Evolutionary conservation across 2,797 vertebrate genomes (phyloP).

Genomic region (Danio albolineatus): DNA sequence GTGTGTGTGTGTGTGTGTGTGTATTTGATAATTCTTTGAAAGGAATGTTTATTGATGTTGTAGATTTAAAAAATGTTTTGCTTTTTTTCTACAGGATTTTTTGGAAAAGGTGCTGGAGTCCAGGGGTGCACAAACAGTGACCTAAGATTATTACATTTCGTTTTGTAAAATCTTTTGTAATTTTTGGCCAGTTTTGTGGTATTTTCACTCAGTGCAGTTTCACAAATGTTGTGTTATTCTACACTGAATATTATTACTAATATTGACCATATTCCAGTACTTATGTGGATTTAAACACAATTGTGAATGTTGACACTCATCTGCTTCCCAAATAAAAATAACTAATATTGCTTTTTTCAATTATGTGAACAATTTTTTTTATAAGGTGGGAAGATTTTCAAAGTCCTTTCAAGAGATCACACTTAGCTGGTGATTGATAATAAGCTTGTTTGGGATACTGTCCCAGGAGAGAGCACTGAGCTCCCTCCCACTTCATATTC

Average conservation of each 20-base stretch:
- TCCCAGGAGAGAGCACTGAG: too few species aligned
- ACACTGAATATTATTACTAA: not conserved
- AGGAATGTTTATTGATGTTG: not conserved
- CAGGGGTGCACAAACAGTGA: not conserved
- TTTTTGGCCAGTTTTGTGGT: not conserved
- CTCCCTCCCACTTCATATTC: too few species aligned
- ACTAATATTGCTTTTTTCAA: not conserved
- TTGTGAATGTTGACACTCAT: not conserved
- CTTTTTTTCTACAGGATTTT: conserved; percentile 15
- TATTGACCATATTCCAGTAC: not conserved
- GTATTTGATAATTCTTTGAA: not conserved
- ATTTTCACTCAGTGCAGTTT: not conserved
- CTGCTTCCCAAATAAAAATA: not conserved
- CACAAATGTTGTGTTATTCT: not conserved
- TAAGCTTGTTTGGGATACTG: too few species aligned
- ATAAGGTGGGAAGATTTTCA: too few species aligned
- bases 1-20: not conserved
- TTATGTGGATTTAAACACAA: not conserved
- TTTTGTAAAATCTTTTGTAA: not conserved
- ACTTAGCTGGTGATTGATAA: too few species aligned
- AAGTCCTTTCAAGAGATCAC: too few species aligned
- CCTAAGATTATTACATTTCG: not conserved
- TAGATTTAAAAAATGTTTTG: not conserved
- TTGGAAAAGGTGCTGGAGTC: conserved; percentile 42
- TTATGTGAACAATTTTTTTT: not conserved